Evolutionary conservation across 2,888 invertebrate species (phyloP), one percentile per base, ranked within the genome.

Genomic region (Chromoteleia sp.): DNA sequence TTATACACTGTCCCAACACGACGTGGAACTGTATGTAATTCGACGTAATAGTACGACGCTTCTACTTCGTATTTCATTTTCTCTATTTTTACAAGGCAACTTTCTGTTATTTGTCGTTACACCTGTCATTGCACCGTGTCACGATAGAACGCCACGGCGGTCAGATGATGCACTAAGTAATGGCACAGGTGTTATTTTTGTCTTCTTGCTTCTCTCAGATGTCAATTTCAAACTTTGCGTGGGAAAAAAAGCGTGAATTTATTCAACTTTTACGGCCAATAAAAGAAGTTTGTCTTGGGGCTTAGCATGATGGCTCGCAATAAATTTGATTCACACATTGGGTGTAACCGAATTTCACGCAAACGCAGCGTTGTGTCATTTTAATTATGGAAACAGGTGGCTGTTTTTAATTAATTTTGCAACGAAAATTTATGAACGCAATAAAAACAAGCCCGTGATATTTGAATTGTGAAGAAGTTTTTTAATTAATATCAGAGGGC

Each of bases 371-470:
- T 50, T 25, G 74, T 74, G 65, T 74, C 65, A 74, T 29, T 77
- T 77, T 56, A 70, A 77, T 70, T 52, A 43, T 61, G 77, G 63
- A 61, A 58, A 65, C 78, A 78, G 70, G 65, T 71, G 78, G 65
- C 25, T 39, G 10, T 65, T 71, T 78, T 78, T 78, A 71, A 78
- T 71, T 78, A 71, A 70, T 78, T 71, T 77, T 65, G 45, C 45
- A 30, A 48, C 56, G 25, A 36, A 36, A 71, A 63, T 78, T 78
- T 78, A 71, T 71, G 71, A 14, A 25, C n/a, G 50, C 50, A 70
- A 58, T 77, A 33, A 70, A 70, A 77, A 70, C 61, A 30, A 43
- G 19, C 15, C 30, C 43, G 45, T 19, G 33, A 58, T 30, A 43
- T 48, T 61, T 19, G 25, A n/a, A 43, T 73, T 41, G 61, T 52